A percentile compares a stretch with the other conserved stretches of the same genome.
Evolutionary conservation across 2,113 vertebrate genomes (phyloP).

Genomic region (Poeciliopsis retropinna): DNA sequence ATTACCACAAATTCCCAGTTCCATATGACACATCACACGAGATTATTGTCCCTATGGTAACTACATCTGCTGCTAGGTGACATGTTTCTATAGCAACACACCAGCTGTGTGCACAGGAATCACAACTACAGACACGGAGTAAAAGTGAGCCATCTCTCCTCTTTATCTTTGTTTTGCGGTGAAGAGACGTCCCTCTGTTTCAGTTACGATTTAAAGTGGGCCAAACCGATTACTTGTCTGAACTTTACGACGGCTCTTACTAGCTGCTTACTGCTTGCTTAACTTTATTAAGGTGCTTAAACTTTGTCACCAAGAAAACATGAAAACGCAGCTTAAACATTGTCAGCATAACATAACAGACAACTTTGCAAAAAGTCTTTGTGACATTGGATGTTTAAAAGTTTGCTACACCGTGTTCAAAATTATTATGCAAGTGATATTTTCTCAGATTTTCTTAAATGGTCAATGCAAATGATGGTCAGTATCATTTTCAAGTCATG

Average conservation of each 20-base stretch:
- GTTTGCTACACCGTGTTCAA: no score
- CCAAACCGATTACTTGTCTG: no score
- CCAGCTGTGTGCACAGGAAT: slow-evolving; percentile 56
- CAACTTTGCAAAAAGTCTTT: no score
- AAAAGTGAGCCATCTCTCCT: neutral
- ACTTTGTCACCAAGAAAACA: neutral
- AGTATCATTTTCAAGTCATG: no score
- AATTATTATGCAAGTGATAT: no score
- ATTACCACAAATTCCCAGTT: slow-evolving; percentile 21
- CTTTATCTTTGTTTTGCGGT: neutral
- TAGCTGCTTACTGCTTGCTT: no score
- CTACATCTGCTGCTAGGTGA: slow-evolving; percentile 57
- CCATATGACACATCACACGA: slow-evolving; percentile 52
- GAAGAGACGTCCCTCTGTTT: neutral
- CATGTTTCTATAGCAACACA: slow-evolving; percentile 71
- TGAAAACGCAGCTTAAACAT: neutral
- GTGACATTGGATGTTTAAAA: no score
- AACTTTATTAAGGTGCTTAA: no score
- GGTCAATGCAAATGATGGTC: no score
- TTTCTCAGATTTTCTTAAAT: no score
- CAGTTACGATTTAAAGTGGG: neutral
- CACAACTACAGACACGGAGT: slow-evolving; percentile 31
- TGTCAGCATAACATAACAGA: no score
- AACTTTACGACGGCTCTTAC: no score
- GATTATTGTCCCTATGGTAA: slow-evolving; percentile 59